These are phyloP conservation scores for Hirtodrosophila histrioides DNA, from an alignment of 2,888 invertebrate genomes.

Conservation along the genomic window DNA sequence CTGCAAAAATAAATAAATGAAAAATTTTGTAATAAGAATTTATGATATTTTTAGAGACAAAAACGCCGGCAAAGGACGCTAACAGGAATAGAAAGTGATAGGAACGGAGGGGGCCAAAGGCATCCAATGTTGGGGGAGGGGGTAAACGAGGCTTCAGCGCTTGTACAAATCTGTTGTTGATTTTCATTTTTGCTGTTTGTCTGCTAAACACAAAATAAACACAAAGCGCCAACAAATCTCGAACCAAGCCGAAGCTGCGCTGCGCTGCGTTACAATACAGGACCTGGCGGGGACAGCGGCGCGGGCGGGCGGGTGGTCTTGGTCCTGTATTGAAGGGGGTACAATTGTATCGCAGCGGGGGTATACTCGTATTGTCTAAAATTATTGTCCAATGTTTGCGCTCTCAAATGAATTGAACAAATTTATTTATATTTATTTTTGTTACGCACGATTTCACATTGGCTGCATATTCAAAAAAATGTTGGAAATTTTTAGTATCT, in stretches of 20 bases:
- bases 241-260: constrained; percentile 29
- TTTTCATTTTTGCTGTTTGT: constrained; percentile 78
- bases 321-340: too few species aligned
- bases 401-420: too few species aligned
- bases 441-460: too few species aligned
- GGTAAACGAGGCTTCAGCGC: constrained; percentile 42
- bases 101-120: too few species aligned
- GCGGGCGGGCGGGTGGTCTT: not conserved
- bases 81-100: not conserved
- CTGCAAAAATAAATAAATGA: constrained; percentile 63
- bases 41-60: constrained; percentile 68
- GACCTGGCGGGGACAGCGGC: not conserved
- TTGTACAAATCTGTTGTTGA: constrained; percentile 72
- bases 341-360: too few species aligned
- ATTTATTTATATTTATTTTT: too few species aligned
- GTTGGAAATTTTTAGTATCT: too few species aligned
- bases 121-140: not conserved
- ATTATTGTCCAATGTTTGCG: too few species aligned
- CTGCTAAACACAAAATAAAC: constrained; percentile 76
- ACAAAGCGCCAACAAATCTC: constrained; percentile 58
- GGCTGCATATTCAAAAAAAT: too few species aligned
- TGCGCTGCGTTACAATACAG: not conserved
- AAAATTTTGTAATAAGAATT: constrained; percentile 75
- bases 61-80: constrained; percentile 21
- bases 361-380: too few species aligned